These are phyloP conservation scores for Crocodylus rhombifer DNA, from an alignment of 2,797 vertebrate species.

Conservation along the genomic window DNA sequence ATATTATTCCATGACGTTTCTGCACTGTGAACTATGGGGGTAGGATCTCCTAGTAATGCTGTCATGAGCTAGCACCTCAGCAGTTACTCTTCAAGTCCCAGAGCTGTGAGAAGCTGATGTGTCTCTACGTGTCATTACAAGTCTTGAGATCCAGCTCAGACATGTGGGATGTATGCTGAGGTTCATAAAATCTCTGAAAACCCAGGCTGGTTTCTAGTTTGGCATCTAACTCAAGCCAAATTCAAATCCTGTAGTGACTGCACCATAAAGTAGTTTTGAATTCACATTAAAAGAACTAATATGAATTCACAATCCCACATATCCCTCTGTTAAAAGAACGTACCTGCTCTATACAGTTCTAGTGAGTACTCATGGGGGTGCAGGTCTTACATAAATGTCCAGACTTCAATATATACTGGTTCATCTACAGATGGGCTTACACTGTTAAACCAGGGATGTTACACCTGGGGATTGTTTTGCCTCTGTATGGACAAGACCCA, in stretches of 20 bases:
- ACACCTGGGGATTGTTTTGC: background rate
- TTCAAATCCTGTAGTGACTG: slow-evolving; percentile 40
- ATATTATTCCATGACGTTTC: background rate
- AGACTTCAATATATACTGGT: slow-evolving; percentile 40
- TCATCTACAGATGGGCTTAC: slow-evolving; percentile 25
- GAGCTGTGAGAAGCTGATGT: background rate
- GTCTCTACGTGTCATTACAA: background rate
- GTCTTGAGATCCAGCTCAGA: background rate
- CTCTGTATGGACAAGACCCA: background rate
- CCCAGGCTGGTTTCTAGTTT: slow-evolving; percentile 14
- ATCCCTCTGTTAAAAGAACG: slow-evolving; percentile 23
- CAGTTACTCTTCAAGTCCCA: background rate
- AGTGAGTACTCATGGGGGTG: slow-evolving; percentile 40
- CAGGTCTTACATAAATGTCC: slow-evolving; percentile 55
- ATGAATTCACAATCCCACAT: slow-evolving; percentile 31
- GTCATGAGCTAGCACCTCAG: background rate
- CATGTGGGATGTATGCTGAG: slow-evolving; percentile 23
- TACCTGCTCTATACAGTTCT: slow-evolving; percentile 39
- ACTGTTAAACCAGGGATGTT: background rate
- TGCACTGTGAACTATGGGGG: background rate
- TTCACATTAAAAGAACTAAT: background rate
- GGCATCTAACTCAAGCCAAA: slow-evolving; percentile 34
- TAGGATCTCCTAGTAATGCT: background rate
- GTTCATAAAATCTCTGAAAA: slow-evolving; percentile 19
- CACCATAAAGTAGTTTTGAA: slow-evolving; percentile 43